Percentiles rank a stretch among this genome's conserved stretches.
Conservation (phyloP, 2,797 vertebrate genomes). For the Characodon lateralis region DNA sequence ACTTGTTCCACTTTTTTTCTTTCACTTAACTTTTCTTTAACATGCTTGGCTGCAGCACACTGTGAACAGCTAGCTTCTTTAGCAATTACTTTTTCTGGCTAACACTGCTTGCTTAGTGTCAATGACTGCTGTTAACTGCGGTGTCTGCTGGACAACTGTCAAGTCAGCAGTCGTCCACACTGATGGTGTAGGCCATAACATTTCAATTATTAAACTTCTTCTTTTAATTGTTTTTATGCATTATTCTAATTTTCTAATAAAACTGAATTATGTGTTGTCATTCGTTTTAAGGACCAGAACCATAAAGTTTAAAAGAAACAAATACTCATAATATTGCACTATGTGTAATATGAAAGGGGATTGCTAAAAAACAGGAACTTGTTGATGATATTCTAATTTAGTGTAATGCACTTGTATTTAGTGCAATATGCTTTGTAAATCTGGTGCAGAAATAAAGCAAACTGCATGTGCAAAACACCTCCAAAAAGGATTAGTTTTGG, state of each 20-base stretch:
- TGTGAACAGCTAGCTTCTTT: background rate
- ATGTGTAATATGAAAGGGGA: background rate
- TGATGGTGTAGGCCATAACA: background rate
- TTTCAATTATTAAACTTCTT: background rate
- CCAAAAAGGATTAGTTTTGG: background rate
- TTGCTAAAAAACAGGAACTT: background rate
- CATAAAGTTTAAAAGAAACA: background rate
- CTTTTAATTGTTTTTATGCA: background rate
- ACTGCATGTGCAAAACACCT: no score
- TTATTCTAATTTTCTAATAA: background rate
- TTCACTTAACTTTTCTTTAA: background rate
- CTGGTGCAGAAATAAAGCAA: background rate
- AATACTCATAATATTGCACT: no score
- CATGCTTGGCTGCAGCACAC: background rate
- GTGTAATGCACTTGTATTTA: background rate
- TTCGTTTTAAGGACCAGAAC: no score
- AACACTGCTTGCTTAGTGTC: background rate
- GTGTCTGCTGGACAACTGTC: background rate
- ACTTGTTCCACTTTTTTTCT: no score
- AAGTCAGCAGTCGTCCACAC: background rate
- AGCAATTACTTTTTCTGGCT: background rate
- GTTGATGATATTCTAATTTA: background rate
- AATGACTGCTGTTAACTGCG: no score
- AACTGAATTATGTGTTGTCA: no score
- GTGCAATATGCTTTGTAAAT: background rate